These are phyloP conservation scores for Dendrolimus punctatus DNA, from an alignment of 1,140 invertebrate genomes.

Conservation along the genomic window DNA sequence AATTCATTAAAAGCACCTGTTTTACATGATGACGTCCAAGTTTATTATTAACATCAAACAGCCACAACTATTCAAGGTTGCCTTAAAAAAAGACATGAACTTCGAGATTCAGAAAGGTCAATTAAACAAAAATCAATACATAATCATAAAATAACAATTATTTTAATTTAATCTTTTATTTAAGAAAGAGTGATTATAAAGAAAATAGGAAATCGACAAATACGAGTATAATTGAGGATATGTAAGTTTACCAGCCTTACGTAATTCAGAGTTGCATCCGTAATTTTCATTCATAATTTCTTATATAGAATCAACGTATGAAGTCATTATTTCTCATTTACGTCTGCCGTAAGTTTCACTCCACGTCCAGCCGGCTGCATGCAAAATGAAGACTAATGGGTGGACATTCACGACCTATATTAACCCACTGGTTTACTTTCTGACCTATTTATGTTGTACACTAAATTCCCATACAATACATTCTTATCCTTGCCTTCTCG, in stretches of 20 bases:
- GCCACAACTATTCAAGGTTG: too few relatives aligned
- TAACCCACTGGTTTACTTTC: constrained; percentile 21
- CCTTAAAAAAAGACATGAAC: too few relatives aligned
- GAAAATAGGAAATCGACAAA: too few relatives aligned
- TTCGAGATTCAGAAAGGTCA: too few relatives aligned
- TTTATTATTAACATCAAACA: too few relatives aligned
- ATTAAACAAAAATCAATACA: too few relatives aligned
- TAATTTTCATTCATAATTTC: background rate
- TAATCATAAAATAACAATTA: too few relatives aligned
- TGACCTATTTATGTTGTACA: constrained; percentile 41
- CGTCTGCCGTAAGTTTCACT: constrained; percentile 48
- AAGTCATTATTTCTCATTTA: constrained; percentile 43
- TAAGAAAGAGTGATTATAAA: too few relatives aligned
- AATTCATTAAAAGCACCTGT: too few relatives aligned
- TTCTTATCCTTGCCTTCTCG: constrained; percentile 15
- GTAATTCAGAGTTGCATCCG: constrained; percentile 1
- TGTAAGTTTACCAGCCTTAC: background rate
- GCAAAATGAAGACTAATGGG: constrained; percentile 49
- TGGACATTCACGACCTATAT: constrained; percentile 35
- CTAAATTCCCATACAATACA: constrained; percentile 29
- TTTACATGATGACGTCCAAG: too few relatives aligned
- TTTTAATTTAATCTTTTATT: too few relatives aligned
- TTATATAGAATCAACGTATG: constrained; percentile 9
- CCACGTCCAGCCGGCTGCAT: constrained; percentile 29
- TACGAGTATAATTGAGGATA: too few relatives aligned